Evolutionary conservation across 2,113 vertebrate genomes (phyloP).

Genomic region (Etheostoma cragini): DNA sequence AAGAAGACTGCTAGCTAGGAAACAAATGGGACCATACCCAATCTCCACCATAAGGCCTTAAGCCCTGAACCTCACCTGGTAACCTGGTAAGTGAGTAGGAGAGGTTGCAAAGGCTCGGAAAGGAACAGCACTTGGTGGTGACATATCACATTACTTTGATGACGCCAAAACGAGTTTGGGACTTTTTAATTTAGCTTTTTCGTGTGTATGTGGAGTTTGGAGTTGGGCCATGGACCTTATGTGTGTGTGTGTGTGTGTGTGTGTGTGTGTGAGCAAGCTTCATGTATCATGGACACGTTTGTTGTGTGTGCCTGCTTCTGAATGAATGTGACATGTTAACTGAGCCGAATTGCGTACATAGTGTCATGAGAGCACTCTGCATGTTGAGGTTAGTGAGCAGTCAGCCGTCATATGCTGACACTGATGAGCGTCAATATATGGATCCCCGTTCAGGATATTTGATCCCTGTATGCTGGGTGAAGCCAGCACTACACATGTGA

Average conservation of each 20-base stretch:
- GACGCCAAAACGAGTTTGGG: not conserved
- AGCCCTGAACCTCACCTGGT: too few species aligned
- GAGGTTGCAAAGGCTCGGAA: too few species aligned
- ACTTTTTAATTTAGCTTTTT: not conserved
- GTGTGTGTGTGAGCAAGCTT: not conserved
- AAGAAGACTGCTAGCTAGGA: too few species aligned
- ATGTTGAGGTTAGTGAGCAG: not conserved
- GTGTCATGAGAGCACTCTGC: not conserved
- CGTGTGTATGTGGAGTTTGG: too few species aligned
- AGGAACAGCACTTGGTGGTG: too few species aligned
- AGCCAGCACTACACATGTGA: not conserved
- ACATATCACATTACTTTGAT: not conserved
- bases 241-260: not conserved
- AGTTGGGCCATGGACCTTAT: too few species aligned
- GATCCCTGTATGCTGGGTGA: not conserved
- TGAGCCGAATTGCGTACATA: not conserved
- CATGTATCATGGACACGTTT: not conserved
- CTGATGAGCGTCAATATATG: conserved; percentile 7
- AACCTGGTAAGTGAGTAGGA: too few species aligned
- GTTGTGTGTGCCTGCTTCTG: not conserved
- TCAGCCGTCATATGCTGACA: conserved; percentile 7
- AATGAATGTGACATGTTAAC: conserved; percentile 7
- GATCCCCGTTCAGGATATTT: conserved; percentile 19
- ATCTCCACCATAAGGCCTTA: too few species aligned
- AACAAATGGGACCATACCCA: too few species aligned